Evolutionary conservation across 23 tunicate genomes (phyloP).

Genomic region (Halocynthia roretzi): DNA sequence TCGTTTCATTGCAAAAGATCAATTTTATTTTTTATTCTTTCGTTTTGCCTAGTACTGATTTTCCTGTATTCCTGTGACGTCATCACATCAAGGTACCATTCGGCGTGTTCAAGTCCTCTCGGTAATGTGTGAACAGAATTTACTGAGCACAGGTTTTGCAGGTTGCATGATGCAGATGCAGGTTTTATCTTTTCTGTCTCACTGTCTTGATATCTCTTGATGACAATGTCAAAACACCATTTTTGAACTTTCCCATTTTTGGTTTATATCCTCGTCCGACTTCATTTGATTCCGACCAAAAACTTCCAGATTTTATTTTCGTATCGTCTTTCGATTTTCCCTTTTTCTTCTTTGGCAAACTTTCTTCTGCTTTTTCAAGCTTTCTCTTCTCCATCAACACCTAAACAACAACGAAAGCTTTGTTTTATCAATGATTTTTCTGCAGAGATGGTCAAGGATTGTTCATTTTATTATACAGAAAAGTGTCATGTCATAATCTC

Average conservation of each 20-base stretch:
- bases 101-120: no score
- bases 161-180: no score
- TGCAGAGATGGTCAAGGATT: not conserved
- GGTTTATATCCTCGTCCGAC: not conserved
- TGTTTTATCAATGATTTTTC: not conserved
- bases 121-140: no score
- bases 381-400: slow-evolving; percentile 13
- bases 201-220: slow-evolving; percentile 29
- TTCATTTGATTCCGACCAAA: slow-evolving; percentile 17
- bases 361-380: slow-evolving; percentile 2
- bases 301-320: slow-evolving; percentile 12
- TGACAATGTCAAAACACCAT: slow-evolving; percentile 43
- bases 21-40: no score
- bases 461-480: no score
- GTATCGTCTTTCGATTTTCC: slow-evolving; percentile 7
- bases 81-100: no score
- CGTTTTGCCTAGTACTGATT: no score
- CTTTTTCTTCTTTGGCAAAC: not conserved
- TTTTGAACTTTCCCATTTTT: slow-evolving; percentile 27
- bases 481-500: not conserved
- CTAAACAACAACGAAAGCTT: not conserved
- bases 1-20: no score
- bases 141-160: no score
- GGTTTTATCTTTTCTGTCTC: not conserved
- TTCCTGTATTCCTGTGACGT: no score